phyloP scores from a whole-genome alignment of 1,140 invertebrate genomes.

The Calycopis cecrops region DNA sequence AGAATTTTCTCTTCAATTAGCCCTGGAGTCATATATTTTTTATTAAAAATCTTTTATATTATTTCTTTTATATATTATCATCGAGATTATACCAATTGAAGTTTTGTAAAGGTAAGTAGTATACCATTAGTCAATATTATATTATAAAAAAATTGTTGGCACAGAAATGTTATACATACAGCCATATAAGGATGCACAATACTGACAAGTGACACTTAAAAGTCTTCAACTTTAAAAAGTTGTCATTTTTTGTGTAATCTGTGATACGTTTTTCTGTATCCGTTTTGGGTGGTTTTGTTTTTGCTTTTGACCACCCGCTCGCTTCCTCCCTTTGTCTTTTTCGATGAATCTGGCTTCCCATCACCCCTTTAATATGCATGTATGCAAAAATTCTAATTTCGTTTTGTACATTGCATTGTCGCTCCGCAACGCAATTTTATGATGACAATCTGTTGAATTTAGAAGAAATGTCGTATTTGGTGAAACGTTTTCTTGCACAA shows the following conservation, averaged over 20 bases:
- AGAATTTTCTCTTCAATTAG: too few species aligned
- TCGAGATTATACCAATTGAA: neutral
- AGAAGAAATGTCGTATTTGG: neutral
- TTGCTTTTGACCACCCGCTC: conserved; percentile 50
- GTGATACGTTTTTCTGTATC: conserved; percentile 45
- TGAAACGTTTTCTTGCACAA: too few species aligned
- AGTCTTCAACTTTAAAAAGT: neutral
- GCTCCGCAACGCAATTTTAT: too few species aligned
- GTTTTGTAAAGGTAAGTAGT: too few species aligned
- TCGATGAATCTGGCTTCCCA: conserved; percentile 57
- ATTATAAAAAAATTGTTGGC: too few species aligned
- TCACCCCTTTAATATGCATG: conserved; percentile 50
- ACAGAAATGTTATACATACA: neutral
- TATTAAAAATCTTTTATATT: too few species aligned
- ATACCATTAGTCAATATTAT: too few species aligned
- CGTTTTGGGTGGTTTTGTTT: conserved; percentile 57
- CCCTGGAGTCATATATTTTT: too few species aligned
- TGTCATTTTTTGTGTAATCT: conserved; percentile 3
- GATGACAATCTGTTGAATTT: neutral
- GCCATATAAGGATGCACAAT: neutral
- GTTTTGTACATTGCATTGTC: conserved; percentile 18
- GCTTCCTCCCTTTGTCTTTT: conserved; percentile 66
- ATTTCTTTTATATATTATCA: too few species aligned
- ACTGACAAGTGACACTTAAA: neutral
- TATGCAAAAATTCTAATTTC: conserved; percentile 42